Percentiles rank a stretch among this genome's conserved stretches.
These are phyloP conservation scores for Paedocypris micromegethes DNA, from an alignment of 2,797 vertebrate species.

Conservation along the genomic window DNA sequence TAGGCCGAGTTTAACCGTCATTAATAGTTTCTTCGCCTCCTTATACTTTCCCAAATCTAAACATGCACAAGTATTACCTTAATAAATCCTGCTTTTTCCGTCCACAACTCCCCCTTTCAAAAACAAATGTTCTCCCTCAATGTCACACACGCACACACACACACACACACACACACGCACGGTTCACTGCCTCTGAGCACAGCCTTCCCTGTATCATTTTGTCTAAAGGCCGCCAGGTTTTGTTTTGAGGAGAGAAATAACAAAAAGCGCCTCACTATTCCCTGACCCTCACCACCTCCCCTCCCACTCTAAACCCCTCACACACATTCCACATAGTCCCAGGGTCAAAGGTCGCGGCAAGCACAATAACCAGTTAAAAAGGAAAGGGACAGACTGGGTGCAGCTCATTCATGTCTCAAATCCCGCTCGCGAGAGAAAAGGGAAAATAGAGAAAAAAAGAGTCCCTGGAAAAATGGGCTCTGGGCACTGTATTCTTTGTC, in stretches of 20 bases:
- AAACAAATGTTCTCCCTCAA: constrained; percentile 29
- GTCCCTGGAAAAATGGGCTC: not conserved
- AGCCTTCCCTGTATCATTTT: constrained; percentile 35
- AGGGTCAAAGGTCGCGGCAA: constrained; percentile 38
- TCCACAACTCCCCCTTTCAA: constrained; percentile 34
- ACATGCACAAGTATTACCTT: constrained; percentile 27
- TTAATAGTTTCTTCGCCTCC: constrained; percentile 21
- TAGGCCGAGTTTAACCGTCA: constrained; percentile 18
- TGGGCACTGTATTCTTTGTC: constrained; percentile 18
- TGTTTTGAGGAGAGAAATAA: constrained; percentile 32
- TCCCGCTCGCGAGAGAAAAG: constrained; percentile 6
- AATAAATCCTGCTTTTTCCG: constrained; percentile 33
- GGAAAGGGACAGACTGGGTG: constrained; percentile 26
- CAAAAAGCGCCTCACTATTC: constrained; percentile 19
- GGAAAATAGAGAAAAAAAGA: constrained; percentile 1
- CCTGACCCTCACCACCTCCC: constrained; percentile 14
- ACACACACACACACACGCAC: constrained; percentile 21
- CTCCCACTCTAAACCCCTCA: constrained; percentile 26
- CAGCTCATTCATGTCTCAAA: constrained; percentile 39
- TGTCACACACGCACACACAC: constrained; percentile 20
- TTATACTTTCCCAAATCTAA: constrained; percentile 21
- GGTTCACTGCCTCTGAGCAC: constrained; percentile 36
- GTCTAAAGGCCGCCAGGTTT: constrained; percentile 33
- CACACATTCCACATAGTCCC: constrained; percentile 39
- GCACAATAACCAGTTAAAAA: constrained; percentile 37